Evolutionary conservation across 1,140 invertebrate genomes (phyloP), one percentile per base, ranked within the genome.

Genomic region (Polyergus mexicanus): DNA sequence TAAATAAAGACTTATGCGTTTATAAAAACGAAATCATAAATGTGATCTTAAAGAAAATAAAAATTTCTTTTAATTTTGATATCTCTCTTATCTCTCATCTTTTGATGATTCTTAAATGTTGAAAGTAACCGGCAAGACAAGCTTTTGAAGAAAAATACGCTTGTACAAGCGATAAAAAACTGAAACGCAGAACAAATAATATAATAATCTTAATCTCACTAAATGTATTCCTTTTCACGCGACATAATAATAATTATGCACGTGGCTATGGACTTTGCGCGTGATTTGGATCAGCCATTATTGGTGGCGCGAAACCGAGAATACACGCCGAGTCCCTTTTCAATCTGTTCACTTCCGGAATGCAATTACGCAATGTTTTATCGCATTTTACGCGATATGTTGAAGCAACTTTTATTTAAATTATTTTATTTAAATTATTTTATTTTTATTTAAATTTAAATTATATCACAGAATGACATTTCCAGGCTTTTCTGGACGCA

Each of bases 361-460:
- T 87, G 88, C 74, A 90, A 90, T 90, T 90, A 87, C 85, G 56
- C 47, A 76, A n/a, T 83, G 75, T 87, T 90, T 89, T 76, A 85
- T 76, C 78, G 88, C 69, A 56, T 65, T 80, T 72, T 78, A 32
- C 56, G 38, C 41, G 35, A 8, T 35, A 41, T 25, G 71, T n/a
- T n/a, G n/a, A n/a, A n/a, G n/a, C n/a, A n/a, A n/a, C n/a, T n/a
- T n/a, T n/a, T n/a, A n/a, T n/a, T n/a, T n/a, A n/a, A n/a, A n/a
- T n/a, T n/a, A n/a, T n/a, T n/a, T n/a, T n/a, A n/a, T n/a, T n/a
- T n/a, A n/a, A n/a, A n/a, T n/a, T n/a, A n/a, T n/a, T n/a, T n/a
- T n/a, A n/a, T n/a, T n/a, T n/a, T n/a, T n/a, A n/a, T n/a, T n/a
- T n/a, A n/a, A n/a, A n/a, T n/a, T n/a, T n/a, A 51, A 51, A 62